A percentile compares a stretch with the other conserved stretches of the same genome.
Evolutionary conservation across 2,797 vertebrate genomes (phyloP).

Genomic region (Phoxinus dragarum): DNA sequence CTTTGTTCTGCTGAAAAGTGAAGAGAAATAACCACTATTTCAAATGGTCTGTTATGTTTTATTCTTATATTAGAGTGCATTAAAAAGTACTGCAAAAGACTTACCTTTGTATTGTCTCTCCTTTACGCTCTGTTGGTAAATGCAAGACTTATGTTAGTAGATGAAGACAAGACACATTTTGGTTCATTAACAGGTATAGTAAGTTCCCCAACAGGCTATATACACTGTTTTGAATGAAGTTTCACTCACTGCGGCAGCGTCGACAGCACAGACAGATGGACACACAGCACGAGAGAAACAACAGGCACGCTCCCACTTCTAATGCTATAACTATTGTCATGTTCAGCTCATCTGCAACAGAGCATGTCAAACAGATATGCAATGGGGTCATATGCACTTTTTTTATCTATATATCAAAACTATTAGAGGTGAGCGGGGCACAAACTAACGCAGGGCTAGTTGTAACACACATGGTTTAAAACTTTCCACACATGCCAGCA

Average conservation of each 20-base stretch:
- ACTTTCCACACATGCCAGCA: too few species aligned
- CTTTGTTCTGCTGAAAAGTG: slow-evolving; percentile 13
- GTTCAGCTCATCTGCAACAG: slow-evolving; percentile 72
- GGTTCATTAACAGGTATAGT: background rate
- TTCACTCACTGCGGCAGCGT: slow-evolving; percentile 48
- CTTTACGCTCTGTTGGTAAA: slow-evolving; percentile 68
- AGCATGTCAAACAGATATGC: background rate
- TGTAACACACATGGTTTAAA: too few species aligned
- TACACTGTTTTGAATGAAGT: slow-evolving; percentile 7
- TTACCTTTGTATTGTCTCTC: slow-evolving; percentile 68
- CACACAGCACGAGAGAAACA: slow-evolving; percentile 74
- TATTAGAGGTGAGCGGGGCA: background rate
- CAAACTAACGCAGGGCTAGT: too few species aligned
- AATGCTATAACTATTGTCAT: slow-evolving; percentile 71
- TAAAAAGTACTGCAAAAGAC: slow-evolving; percentile 2
- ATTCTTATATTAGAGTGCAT: background rate
- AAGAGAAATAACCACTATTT: slow-evolving; percentile 20
- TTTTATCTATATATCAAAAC: background rate
- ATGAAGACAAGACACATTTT: background rate
- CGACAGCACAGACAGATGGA: slow-evolving; percentile 76
- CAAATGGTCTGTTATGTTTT: background rate
- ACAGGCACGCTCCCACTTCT: slow-evolving; percentile 62
- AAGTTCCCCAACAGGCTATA: background rate
- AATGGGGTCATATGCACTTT: background rate
- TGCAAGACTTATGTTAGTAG: slow-evolving; percentile 15